Conservation (phyloP, 1,140 invertebrate species). For the Habropoda laboriosa region DNA sequence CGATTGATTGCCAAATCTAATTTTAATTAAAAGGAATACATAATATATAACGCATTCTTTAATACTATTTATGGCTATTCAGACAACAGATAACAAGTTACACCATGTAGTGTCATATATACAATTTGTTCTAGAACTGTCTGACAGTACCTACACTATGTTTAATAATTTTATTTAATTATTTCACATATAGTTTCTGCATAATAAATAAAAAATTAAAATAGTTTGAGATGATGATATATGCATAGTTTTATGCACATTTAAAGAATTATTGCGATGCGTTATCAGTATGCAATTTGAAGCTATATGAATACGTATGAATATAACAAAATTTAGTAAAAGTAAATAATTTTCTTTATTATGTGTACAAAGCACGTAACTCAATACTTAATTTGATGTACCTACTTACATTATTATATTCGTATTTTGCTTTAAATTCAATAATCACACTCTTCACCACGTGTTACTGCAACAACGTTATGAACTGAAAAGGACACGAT, state of each 20-base stretch:
- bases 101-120: too few relatives aligned
- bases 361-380: neutral
- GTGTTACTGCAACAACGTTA: constrained; percentile 72
- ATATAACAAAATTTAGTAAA: neutral
- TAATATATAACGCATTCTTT: neutral
- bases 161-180: neutral
- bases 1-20: neutral
- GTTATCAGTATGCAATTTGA: neutral
- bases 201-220: neutral
- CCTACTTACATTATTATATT: constrained; percentile 69
- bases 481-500: constrained; percentile 66
- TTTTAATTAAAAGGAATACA: neutral
- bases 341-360: neutral
- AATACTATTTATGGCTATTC: too few relatives aligned
- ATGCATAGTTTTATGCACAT: neutral
- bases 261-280: neutral
- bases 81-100: neutral
- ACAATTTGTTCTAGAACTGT: neutral
- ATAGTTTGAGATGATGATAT: neutral
- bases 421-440: constrained; percentile 68
- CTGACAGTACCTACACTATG: neutral
- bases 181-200: neutral
- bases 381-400: constrained; percentile 1
- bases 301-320: neutral
- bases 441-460: constrained; percentile 71